Conservation (phyloP, 1,140 invertebrate species). For the Drosophila repleta region DNA sequence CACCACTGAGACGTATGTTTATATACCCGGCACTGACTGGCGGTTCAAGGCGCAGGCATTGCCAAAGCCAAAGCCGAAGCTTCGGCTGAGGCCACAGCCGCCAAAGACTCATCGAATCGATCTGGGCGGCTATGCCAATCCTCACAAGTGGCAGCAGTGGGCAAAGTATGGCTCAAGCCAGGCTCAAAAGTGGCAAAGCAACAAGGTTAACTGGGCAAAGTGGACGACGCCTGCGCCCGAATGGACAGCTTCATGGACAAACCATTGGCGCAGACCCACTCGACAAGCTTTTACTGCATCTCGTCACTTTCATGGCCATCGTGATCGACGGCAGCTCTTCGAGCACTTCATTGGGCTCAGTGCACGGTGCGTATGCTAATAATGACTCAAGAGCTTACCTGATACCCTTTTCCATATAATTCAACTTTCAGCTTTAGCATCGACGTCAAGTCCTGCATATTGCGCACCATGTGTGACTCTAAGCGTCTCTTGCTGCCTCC, state of each 20-base stretch:
- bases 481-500: conserved; percentile 70
- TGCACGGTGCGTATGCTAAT: conserved; percentile 47
- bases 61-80: conserved; percentile 56
- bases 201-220: conserved; percentile 41
- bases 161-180: conserved; percentile 23
- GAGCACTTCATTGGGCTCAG: conserved; percentile 59
- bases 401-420: too few relatives aligned
- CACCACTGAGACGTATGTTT: conserved; percentile 39
- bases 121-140: conserved; percentile 38
- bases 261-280: background rate
- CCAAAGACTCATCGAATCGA: conserved; percentile 65
- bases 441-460: conserved; percentile 68
- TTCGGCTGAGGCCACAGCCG: conserved; percentile 16
- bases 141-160: conserved; percentile 62
- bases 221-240: conserved; percentile 44
- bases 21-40: conserved; percentile 71
- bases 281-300: background rate
- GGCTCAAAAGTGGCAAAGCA: conserved; percentile 35
- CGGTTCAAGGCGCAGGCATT: conserved; percentile 70
- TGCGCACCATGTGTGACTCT: conserved; percentile 74
- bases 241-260: conserved; percentile 37
- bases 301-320: conserved; percentile 58
- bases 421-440: conserved; percentile 52
- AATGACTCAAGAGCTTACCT: background rate
- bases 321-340: conserved; percentile 70